Conservation (phyloP, 64 coral and sea anemone genomes). For the Stichodactyla helianthus region DNA sequence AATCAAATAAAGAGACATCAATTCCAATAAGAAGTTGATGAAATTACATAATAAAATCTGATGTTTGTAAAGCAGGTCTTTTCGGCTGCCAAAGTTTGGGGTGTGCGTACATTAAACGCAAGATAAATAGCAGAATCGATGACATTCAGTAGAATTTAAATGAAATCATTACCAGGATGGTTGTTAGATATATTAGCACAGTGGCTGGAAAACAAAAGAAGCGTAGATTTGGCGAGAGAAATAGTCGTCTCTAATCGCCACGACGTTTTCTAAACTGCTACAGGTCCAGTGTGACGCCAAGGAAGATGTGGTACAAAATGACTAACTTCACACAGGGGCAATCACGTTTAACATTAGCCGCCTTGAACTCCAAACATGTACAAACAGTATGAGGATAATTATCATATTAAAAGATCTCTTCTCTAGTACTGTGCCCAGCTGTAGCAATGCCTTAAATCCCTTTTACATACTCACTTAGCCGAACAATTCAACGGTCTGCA, state of each 20-base stretch:
- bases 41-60: not conserved
- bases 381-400: conserved; percentile 40
- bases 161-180: not conserved
- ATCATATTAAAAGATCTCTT: conserved; percentile 35
- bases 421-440: conserved; percentile 49
- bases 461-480: not conserved
- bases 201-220: not conserved
- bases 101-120: not conserved
- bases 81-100: not conserved
- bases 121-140: not conserved
- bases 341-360: conserved; percentile 38
- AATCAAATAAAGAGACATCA: not conserved
- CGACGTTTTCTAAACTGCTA: not conserved
- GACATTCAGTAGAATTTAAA: not conserved
- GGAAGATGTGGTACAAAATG: not conserved
- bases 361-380: conserved; percentile 42
- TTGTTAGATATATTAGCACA: conserved; percentile 4
- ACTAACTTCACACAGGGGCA: not conserved
- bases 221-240: not conserved
- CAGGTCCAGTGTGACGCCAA: not conserved
- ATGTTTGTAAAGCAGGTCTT: not conserved
- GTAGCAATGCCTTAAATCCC: not conserved
- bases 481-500: not conserved
- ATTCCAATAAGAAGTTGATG: not conserved
- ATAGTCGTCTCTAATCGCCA: not conserved